Base-by-base conservation (phyloP, 2,888 invertebrate genomes). In the Ashinkailepas kermadecensis region DNA sequence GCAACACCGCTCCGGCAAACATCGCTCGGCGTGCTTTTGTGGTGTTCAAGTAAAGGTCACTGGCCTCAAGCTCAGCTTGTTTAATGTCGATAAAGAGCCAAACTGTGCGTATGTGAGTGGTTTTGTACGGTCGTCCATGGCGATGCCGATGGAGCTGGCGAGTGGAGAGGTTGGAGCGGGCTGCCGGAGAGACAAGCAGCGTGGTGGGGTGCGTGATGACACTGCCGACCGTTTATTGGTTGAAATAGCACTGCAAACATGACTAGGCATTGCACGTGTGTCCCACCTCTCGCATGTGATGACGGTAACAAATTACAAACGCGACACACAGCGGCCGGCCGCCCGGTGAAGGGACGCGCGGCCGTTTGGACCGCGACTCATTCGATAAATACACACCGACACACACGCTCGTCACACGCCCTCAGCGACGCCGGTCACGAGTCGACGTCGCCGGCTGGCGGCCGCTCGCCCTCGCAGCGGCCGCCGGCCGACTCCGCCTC, bases 191-290 rank as follows among this genome's bases (percentile, higher is more conserved):
- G 39, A 39, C 1, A 39, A 70, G 15, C 39, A 15, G 39, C 10
- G 4, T 3, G 70, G 70, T 39, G 70, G 18, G 70, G 25, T 74
- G 21, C 10, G 54, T 9, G 74, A 56, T 18, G 74, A 2, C 74
- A 74, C 56, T 21, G 21, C 10, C 39, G 56, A 56, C 56, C 56
- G 8, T 74, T 74, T 74, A 74, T 74, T 74, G 74, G 21, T 70
- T 70, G 23, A 56, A 74, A 74, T 74, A 56, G 74, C 74, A 74
- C 74, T 56, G 74, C 74, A 74, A 54, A 74, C 74, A 21, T 74
- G 74, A 74, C 74, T 74, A 74, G 74, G 74, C 74, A 74, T 74
- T 74, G 74, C 74, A 74, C 74, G 56, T 74, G 8, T 74, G 74
- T 74, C 74, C 74, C 74, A 56, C 74, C 74, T 74, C 74, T 54